These are phyloP conservation scores for Tiaroga cobitis DNA, from an alignment of 2,797 vertebrate genomes.

Conservation along the genomic window DNA sequence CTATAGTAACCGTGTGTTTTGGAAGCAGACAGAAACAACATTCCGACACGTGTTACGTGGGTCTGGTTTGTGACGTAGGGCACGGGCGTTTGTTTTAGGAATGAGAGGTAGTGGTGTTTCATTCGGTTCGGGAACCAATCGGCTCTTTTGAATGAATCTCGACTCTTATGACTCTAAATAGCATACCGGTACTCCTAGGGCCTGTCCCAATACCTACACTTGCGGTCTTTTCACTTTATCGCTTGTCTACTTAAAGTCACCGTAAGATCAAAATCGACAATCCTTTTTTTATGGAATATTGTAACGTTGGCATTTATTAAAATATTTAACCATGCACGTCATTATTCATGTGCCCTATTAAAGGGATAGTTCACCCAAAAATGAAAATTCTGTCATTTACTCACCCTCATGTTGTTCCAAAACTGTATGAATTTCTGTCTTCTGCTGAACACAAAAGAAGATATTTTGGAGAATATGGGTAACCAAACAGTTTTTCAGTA, in stretches of 20 bases:
- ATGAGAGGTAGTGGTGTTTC: neutral
- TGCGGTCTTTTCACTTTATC: neutral
- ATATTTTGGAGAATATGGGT: too few species aligned
- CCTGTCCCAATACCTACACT: neutral
- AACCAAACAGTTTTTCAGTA: too few species aligned
- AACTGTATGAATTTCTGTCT: too few species aligned
- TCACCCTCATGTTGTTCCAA: too few species aligned
- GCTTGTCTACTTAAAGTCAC: neutral
- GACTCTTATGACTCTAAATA: neutral
- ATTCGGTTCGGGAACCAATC: neutral
- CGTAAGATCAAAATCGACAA: neutral
- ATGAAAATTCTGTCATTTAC: too few species aligned
- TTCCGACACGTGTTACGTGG: slow-evolving; percentile 68
- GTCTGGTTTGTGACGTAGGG: slow-evolving; percentile 65
- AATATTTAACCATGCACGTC: neutral
- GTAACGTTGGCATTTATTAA: neutral
- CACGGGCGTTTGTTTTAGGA: neutral
- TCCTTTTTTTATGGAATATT: neutral
- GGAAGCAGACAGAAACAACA: slow-evolving; percentile 11
- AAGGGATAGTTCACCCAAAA: too few species aligned
- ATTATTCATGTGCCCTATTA: neutral
- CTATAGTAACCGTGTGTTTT: slow-evolving; percentile 38
- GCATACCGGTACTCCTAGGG: neutral
- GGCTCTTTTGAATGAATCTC: slow-evolving; percentile 1
- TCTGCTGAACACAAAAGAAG: too few species aligned